These are phyloP conservation scores for Gallinago jamesoni DNA, from an alignment of 2,113 vertebrate genomes.

Conservation along the genomic window DNA sequence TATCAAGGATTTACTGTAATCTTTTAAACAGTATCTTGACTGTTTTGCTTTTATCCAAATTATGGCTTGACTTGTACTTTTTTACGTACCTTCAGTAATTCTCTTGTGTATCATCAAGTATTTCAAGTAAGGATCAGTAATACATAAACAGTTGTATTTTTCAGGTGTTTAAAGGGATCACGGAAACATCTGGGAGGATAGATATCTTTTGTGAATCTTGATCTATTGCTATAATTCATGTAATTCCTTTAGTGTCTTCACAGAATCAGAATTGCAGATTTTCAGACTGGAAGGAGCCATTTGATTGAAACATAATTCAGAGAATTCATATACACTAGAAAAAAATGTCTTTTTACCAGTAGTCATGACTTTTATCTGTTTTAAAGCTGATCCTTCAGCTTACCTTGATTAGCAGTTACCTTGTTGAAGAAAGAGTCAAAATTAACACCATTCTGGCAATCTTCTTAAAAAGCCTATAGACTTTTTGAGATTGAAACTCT, in stretches of 20 bases:
- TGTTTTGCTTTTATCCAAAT: neutral
- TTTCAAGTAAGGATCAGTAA: neutral
- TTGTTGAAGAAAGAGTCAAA: neutral
- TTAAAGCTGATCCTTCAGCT: neutral
- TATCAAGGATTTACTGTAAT: slow-evolving; percentile 5
- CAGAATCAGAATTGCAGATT: neutral
- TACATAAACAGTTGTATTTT: neutral
- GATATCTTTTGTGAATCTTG: neutral
- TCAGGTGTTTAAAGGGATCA: neutral
- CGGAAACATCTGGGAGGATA: neutral
- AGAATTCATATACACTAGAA: neutral
- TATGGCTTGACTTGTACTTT: neutral
- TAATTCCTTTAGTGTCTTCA: neutral
- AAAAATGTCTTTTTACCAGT: neutral
- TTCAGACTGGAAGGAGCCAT: neutral
- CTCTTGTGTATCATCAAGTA: neutral
- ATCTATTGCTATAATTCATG: neutral
- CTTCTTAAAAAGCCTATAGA: neutral
- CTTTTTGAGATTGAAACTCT: neutral
- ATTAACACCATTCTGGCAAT: neutral
- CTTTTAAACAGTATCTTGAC: neutral
- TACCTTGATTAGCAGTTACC: neutral
- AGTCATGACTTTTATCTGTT: neutral
- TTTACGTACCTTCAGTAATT: neutral
- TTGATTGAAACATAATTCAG: neutral